Percentiles rank a stretch among this genome's conserved stretches.
phyloP scores from a whole-genome alignment of 1,140 invertebrate species.

The Thaumatotibia leucotreta region DNA sequence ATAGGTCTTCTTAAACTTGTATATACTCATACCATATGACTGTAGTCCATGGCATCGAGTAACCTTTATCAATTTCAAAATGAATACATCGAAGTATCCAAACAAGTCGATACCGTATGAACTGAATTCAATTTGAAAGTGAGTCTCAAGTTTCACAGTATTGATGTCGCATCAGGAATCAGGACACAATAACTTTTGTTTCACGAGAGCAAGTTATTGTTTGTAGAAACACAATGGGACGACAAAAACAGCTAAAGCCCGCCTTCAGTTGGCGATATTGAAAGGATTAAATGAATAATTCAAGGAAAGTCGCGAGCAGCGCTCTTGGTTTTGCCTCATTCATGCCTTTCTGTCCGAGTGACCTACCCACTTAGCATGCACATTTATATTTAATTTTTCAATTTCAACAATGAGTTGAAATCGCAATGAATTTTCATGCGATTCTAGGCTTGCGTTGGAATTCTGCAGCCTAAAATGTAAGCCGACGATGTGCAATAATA shows the following conservation, averaged over 20 bases:
- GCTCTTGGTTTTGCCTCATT: constrained; percentile 29
- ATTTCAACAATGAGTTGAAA: background rate
- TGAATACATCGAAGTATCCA: too few species aligned
- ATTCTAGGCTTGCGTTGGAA: background rate
- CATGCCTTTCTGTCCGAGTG: constrained; percentile 35
- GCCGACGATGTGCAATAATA: too few species aligned
- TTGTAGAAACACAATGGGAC: constrained; percentile 20
- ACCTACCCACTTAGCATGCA: constrained; percentile 34
- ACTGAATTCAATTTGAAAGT: background rate
- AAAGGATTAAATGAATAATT: constrained; percentile 54
- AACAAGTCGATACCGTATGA: background rate
- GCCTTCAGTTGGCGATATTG: constrained; percentile 37
- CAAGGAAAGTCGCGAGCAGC: constrained; percentile 37
- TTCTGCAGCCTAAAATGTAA: background rate
- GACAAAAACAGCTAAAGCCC: constrained; percentile 29
- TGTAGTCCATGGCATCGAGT: too few species aligned
- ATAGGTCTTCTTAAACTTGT: too few species aligned
- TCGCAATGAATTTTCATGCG: background rate
- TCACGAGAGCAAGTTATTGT: constrained; percentile 6
- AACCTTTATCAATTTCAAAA: too few species aligned
- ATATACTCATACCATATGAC: too few species aligned
- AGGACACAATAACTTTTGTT: constrained; percentile 9
- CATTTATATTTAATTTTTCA: constrained; percentile 38
- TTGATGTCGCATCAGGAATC: constrained; percentile 8
- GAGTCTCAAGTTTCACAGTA: background rate